Conservation (phyloP, 2,113 vertebrate genomes). For the Limnothrissa miodon region DNA sequence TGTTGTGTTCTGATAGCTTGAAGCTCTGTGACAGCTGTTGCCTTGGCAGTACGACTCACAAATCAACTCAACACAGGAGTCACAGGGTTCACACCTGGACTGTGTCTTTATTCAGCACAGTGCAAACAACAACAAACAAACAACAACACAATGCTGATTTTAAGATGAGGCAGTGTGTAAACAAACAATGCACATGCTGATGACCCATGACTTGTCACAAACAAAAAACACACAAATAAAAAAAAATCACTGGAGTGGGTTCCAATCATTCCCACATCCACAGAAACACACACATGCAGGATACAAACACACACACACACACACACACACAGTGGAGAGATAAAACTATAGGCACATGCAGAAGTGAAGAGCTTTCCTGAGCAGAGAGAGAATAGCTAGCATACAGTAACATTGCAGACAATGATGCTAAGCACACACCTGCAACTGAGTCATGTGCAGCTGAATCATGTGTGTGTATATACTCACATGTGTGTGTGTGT, state of each 20-base stretch:
- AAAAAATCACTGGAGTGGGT: neutral
- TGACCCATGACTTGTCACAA: neutral
- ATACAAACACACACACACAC: neutral
- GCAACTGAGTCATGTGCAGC: too few relatives aligned
- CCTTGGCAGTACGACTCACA: neutral
- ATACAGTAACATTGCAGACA: too few relatives aligned
- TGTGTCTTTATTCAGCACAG: slow-evolving; percentile 2
- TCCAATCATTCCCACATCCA: neutral
- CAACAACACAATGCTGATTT: neutral
- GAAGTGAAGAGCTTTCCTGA: too few relatives aligned
- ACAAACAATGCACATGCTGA: slow-evolving; percentile 16
- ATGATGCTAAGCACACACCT: too few relatives aligned
- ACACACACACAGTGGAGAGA: neutral
- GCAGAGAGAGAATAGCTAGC: too few relatives aligned
- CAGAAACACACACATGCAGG: neutral
- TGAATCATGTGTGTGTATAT: too few relatives aligned
- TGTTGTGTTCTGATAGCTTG: neutral
- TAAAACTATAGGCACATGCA: neutral
- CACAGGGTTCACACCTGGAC: slow-evolving; percentile 8
- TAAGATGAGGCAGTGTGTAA: neutral
- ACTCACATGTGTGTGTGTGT: neutral
- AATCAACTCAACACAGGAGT: neutral
- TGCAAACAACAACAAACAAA: neutral
- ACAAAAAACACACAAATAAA: neutral
- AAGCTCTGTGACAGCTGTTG: neutral